phyloP scores from a whole-genome alignment of 2,797 vertebrate species.

The Iguana delicatissima region DNA sequence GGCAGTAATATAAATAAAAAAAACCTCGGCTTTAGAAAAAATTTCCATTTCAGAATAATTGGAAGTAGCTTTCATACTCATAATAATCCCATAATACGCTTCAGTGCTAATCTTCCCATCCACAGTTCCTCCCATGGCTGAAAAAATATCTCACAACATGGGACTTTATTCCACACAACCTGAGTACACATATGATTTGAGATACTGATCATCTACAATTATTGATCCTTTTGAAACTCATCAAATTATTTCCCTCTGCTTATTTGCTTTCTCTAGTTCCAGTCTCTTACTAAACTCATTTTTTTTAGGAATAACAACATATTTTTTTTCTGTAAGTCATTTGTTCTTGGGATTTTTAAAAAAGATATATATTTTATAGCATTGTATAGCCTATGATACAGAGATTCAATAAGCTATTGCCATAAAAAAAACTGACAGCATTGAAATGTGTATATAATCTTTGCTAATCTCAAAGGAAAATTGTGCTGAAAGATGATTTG shows the following conservation, averaged over 20 bases:
- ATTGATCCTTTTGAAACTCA: not conserved
- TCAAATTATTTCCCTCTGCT: not conserved
- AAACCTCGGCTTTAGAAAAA: no score
- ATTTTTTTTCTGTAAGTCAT: not conserved
- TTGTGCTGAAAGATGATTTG: no score
- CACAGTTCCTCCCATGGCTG: not conserved
- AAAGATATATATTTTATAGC: not conserved
- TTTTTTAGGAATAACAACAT: not conserved
- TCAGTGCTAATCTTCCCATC: not conserved
- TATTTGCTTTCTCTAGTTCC: not conserved
- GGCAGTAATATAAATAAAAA: not conserved
- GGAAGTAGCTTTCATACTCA: not conserved
- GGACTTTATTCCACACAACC: not conserved
- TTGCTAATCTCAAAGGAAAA: not conserved
- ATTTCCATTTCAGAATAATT: not conserved
- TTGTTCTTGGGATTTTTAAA: constrained; percentile 16
- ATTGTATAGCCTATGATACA: not conserved
- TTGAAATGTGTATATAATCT: constrained; percentile 14
- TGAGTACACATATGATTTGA: not conserved
- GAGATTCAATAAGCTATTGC: constrained; percentile 25
- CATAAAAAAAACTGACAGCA: not conserved
- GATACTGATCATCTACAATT: not conserved
- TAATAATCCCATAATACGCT: not conserved
- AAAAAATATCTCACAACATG: not conserved
- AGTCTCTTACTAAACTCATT: not conserved